Conservation (phyloP, 2,888 invertebrate species). For the Xestobium rufovillosum region DNA sequence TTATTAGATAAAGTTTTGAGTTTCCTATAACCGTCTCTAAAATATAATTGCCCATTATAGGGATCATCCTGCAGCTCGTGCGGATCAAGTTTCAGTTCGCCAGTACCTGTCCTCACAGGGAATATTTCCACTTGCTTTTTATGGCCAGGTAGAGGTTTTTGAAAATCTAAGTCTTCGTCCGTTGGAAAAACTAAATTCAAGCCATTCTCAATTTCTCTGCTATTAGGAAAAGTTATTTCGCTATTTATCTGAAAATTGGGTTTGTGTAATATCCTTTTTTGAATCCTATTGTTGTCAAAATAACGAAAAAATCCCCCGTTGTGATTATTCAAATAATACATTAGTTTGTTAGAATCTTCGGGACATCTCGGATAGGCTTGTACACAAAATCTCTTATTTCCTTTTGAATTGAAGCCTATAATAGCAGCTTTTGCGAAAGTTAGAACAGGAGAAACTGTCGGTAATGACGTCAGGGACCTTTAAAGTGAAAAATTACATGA, state of each 20-base stretch:
- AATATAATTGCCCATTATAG: no score
- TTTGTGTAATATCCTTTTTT: conserved; percentile 9
- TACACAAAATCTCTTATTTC: conserved; percentile 51
- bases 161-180: conserved; percentile 27
- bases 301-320: conserved; percentile 80
- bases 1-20: no score
- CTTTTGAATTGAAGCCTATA: conserved; percentile 62
- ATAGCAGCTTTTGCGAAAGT: conserved; percentile 69
- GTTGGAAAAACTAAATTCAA: no score
- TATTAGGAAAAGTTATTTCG: conserved; percentile 15
- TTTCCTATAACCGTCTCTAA: no score
- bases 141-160: conserved; percentile 33
- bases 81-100: conserved; percentile 44
- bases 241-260: conserved; percentile 1
- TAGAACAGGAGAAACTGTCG: conserved; percentile 64
- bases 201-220: no score
- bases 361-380: conserved; percentile 69
- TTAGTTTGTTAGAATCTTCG: conserved; percentile 60
- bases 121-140: conserved; percentile 41
- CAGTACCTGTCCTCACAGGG: conserved; percentile 49
- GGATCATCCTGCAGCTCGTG: conserved; percentile 28
- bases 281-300: conserved; percentile 45
- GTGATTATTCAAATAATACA: conserved; percentile 75
- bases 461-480: conserved; percentile 48
- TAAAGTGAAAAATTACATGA: conserved; percentile 53